Base-by-base conservation (phyloP, 2,888 invertebrate genomes). In the Agrochola litura region DNA sequence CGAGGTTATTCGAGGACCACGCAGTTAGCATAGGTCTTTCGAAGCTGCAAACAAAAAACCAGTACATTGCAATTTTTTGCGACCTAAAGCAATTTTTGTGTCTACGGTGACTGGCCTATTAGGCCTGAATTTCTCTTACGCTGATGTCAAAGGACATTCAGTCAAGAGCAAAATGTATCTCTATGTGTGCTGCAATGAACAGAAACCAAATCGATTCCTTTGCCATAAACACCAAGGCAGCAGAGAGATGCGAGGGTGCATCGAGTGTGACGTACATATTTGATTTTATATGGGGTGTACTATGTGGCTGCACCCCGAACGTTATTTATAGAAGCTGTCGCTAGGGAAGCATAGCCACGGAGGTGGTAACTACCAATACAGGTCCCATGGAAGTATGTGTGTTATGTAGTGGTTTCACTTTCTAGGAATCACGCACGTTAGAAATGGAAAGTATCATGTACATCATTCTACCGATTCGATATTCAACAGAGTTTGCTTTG, bases 151-250 rank as follows among this genome's bases (percentile, higher is more conserved):
- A 56, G 5, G n/a, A 12, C n/a, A 56, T n/a, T 54, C 10, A n/a
- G n/a, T 56, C n/a, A 56, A n/a, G 5, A 12, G 10, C 54, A 56
- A 56, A 56, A 56, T 54, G 22, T 54, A 22, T 10, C n/a, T 56
- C 54, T 56, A 12, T 56, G 12, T 0, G 10, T 56, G 56, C 56
- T n/a, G 41, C 41, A 46, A 49, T 66, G 30, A 2, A 46, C 9
- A 16, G 30, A 46, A 63, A 46, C 16, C 30, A 69, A 61, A 30
- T 43, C 60, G 22, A 43, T 60, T 14, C 43, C 60, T 60, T 25
- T 46, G 67, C 46, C 54, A 56, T 46, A 52, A 52, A 30, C 14
- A 73, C 73, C 30, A 73, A 69, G 68, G 46, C 0, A 56, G 8
- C 69, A 73, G 54, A 46, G 25, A 46, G 30, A 30, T 30, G 56